Evolutionary conservation across 2,113 vertebrate genomes (phyloP).

Genomic region (Notechis scutatus): DNA sequence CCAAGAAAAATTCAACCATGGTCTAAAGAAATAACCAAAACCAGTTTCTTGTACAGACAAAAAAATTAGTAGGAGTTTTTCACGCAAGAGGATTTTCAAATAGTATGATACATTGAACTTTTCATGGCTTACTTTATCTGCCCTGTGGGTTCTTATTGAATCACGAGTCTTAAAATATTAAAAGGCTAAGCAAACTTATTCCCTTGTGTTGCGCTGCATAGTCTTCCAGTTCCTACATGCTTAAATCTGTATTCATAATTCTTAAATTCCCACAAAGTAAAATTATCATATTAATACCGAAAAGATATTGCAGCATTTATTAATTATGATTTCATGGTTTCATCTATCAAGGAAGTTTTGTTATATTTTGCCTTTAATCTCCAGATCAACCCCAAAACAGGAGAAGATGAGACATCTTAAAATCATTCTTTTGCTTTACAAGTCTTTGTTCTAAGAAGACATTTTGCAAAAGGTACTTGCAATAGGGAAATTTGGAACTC

Average conservation of each 20-base stretch:
- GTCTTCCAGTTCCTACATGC: neutral
- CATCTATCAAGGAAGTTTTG: neutral
- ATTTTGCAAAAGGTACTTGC: neutral
- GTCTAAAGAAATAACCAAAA: neutral
- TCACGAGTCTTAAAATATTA: conserved; percentile 4
- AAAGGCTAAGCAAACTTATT: conserved; percentile 11
- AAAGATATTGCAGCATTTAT: neutral
- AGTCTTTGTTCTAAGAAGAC: neutral
- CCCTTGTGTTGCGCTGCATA: neutral
- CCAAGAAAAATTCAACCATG: neutral
- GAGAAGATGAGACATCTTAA: neutral
- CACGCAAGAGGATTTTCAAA: neutral
- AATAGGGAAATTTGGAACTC: neutral
- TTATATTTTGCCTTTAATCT: neutral
- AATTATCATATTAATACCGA: neutral
- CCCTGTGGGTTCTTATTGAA: conserved; percentile 16
- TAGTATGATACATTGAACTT: conserved; percentile 2
- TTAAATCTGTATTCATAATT: conserved; percentile 21
- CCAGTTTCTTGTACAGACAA: neutral
- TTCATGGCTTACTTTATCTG: neutral
- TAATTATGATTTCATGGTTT: neutral
- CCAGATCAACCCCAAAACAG: conserved; percentile 3
- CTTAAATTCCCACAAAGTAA: neutral
- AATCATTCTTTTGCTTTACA: neutral
- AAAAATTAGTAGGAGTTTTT: neutral